Base-by-base conservation (phyloP, 2,888 invertebrate species). In the Himalopsyche kuldschensis region DNA sequence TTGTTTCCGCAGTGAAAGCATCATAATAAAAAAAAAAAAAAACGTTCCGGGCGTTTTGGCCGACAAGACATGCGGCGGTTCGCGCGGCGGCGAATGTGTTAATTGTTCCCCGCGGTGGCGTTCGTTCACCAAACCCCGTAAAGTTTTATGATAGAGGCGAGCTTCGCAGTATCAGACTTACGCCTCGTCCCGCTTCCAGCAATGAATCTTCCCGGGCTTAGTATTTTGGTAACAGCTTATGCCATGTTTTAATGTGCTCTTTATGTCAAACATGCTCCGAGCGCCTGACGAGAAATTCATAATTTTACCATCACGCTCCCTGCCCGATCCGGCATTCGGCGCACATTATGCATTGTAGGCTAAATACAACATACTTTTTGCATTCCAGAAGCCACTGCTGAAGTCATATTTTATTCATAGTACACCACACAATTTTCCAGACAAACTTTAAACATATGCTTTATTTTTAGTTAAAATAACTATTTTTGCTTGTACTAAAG, bases 91-190 rank as follows among this genome's bases (percentile, higher is more conserved):
- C 69, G 79, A 46, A 77, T 84, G 84, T 79, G 81, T 81, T 85
- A 85, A 85, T 85, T 85, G 85, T 82, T 79, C 85, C 84, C 84
- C 41, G 31, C 69, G 78, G 85, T 79, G 81, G 81, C 79, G 77
- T 79, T 82, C 32, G 79, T 84, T 80, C 84, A 24, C 80, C 76
- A 41, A 41, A 79, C 63, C 84, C 78, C 84, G 81, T 81, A 85
- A 85, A 85, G 82, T 85, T 85, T 85, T 85, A 85, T 82, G 85
- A 84, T 80, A 31, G 47, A 69, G 48, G 81, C 81, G 81, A 83
- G 79, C 82, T 78, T 75, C 79, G 35, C 55, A 80, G 35, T 63
- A 35, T 79, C 84, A 84, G 79, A 84, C 84, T 41, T 81, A 82
- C 76, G 83, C 75, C 81, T 76, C 75, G 82, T 84, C 82, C 80